A percentile compares a stretch with the other conserved stretches of the same genome.
These are phyloP conservation scores for Drosophila paucipuncta DNA, from an alignment of 2,888 invertebrate genomes.

Conservation along the genomic window DNA sequence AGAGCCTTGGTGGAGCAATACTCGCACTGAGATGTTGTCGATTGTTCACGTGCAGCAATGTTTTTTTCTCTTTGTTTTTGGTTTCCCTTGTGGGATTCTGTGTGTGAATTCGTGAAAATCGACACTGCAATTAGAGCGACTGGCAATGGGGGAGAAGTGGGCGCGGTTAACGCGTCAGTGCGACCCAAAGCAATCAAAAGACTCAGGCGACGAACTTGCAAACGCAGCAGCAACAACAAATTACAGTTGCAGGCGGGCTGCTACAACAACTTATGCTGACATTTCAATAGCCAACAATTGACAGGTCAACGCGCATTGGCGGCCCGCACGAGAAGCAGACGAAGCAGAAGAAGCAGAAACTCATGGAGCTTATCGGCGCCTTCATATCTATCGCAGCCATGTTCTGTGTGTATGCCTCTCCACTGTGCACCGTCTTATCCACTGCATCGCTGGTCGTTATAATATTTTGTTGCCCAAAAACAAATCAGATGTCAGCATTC, in stretches of 20 bases:
- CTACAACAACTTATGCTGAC: conserved; percentile 75
- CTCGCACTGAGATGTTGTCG: conserved; percentile 61
- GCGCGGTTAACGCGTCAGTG: conserved; percentile 30
- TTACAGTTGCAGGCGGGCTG: conserved; percentile 31
- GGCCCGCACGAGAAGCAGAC: conserved; percentile 46
- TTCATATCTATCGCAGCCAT: conserved; percentile 54
- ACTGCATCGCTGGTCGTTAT: conserved; percentile 83
- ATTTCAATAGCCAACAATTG: conserved; percentile 85
- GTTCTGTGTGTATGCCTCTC: conserved; percentile 16
- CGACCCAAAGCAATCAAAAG: conserved; percentile 67
- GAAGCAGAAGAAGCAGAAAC: conserved; percentile 6
- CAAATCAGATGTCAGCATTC: conserved; percentile 83
- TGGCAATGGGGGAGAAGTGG: conserved; percentile 32
- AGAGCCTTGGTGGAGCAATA: conserved; percentile 12
- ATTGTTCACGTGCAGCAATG: conserved; percentile 75
- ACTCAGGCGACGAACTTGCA: conserved; percentile 78
- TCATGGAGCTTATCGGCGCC: conserved; percentile 52
- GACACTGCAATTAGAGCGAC: conserved; percentile 79
- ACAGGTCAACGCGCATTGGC: conserved; percentile 84
- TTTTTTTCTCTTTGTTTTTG: conserved; percentile 8
- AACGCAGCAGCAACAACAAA: conserved; percentile 31
- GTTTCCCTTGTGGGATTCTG: not conserved
- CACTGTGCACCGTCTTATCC: conserved; percentile 32
- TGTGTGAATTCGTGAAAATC: conserved; percentile 82
- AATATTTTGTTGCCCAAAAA: conserved; percentile 83